Evolutionary conservation across 2,888 invertebrate species (phyloP).

Genomic region (Xanthia icteritia): DNA sequence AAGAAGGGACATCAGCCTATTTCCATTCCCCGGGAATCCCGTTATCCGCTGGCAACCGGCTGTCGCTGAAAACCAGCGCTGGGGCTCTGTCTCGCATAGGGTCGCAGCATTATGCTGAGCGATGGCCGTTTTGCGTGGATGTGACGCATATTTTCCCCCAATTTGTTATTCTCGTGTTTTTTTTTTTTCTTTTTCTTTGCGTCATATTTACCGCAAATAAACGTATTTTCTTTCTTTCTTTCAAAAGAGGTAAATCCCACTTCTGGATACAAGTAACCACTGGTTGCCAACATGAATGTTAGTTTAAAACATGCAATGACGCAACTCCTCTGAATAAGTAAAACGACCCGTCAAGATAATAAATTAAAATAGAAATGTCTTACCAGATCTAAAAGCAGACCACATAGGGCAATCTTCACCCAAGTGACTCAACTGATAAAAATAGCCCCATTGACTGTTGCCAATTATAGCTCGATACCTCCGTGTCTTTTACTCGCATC

Average conservation of each 20-base stretch:
- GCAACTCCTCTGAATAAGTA: background rate
- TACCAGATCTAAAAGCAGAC: slow-evolving; percentile 16
- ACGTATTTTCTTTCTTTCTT: too few species aligned
- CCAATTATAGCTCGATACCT: slow-evolving; percentile 37
- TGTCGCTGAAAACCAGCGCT: too few species aligned
- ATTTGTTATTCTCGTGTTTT: too few species aligned
- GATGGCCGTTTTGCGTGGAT: too few species aligned
- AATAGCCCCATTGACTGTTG: slow-evolving; percentile 53
- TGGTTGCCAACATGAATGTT: too few species aligned
- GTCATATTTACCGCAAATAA: too few species aligned
- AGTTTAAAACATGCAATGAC: background rate
- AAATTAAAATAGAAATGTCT: slow-evolving; percentile 17
- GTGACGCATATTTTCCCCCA: too few species aligned
- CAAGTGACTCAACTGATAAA: slow-evolving; percentile 20
- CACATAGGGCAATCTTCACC: slow-evolving; percentile 10
- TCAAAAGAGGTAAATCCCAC: background rate
- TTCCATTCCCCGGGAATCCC: background rate
- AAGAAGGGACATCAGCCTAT: background rate
- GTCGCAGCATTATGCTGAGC: too few species aligned
- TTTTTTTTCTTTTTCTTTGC: too few species aligned
- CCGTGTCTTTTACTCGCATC: slow-evolving; percentile 30
- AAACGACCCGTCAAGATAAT: slow-evolving; percentile 7
- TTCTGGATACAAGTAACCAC: background rate
- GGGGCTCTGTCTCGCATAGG: too few species aligned
- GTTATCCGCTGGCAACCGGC: background rate